These are phyloP conservation scores for Teleogryllus occipitalis DNA, from an alignment of 1,140 invertebrate genomes.

Conservation along the genomic window DNA sequence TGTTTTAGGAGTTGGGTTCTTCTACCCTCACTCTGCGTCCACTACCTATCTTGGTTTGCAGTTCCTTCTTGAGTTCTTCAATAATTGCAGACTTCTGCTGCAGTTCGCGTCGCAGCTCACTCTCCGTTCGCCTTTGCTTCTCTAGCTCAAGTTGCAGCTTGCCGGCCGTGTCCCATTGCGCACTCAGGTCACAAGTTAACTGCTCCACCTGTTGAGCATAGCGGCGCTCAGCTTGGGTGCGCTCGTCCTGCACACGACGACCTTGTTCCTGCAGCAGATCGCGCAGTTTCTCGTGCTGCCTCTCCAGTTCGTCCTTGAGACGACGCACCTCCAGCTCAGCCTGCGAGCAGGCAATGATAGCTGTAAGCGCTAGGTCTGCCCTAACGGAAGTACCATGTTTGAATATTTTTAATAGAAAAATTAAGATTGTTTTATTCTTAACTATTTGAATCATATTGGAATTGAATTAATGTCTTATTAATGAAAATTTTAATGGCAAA, in stretches of 20 bases:
- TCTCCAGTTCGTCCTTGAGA: constrained; percentile 64
- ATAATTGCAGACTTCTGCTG: constrained; percentile 60
- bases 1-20: not conserved
- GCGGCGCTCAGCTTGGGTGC: constrained; percentile 59
- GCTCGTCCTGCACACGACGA: constrained; percentile 56
- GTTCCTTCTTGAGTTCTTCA: constrained; percentile 68
- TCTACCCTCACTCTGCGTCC: constrained; percentile 22
- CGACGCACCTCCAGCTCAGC: constrained; percentile 58
- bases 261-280: constrained; percentile 47
- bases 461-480: no score
- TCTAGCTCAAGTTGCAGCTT: constrained; percentile 68
- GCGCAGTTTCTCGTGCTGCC: constrained; percentile 53
- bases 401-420: no score
- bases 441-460: no score
- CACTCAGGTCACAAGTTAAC: constrained; percentile 62
- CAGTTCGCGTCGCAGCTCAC: constrained; percentile 61
- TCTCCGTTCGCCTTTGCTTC: constrained; percentile 61
- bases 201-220: constrained; percentile 67
- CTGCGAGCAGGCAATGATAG: constrained; percentile 13
- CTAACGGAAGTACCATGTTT: no score
- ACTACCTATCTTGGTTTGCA: constrained; percentile 54
- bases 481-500: no score
- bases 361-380: not conserved
- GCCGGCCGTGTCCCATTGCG: constrained; percentile 67
- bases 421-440: no score